Base-by-base conservation (phyloP, 2,113 vertebrate species). In the Atherinomorus stipes region DNA sequence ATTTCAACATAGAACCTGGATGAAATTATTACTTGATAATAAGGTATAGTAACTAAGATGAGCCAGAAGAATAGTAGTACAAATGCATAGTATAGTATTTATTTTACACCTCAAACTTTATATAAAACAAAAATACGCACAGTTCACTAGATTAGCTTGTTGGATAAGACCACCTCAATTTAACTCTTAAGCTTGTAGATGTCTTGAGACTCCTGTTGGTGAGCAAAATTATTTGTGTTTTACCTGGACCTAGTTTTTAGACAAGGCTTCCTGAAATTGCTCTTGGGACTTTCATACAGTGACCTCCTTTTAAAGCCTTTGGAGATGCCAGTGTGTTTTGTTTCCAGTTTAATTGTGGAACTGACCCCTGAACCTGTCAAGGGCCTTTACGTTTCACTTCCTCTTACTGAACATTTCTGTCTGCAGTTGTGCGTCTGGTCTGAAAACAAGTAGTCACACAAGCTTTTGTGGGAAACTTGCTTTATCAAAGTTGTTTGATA, bases 371-470 rank as follows among this genome's bases (percentile, higher is more conserved):
- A 40, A 13, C 19, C 38, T 44, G 62, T 42, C 65, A 21, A 1
- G 23, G 18, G 54, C 13, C 37, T 67, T 79, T 49, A 53, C 34
- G 23, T 89, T 80, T 85, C 78, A 65, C 81, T 81, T 89, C 87
- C 81, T 77, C 74, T 66, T 52, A 3, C 4, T 26, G 11, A 10
- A 16, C 21, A 31, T 56, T 42, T 53, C 6, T 42, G 22, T 69
- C 10, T 18, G 26, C 28, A 18, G 11, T 72, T 76, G 15, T 64
- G 0, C 0, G n/a, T n/a, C n/a, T n/a, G n/a, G 11, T 60, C 13
- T 67, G 58, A 40, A 18, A 47, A 59, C 19, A 21, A 47, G 37
- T 38, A 11, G 1, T 18, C 19, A 45, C 12, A 45, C 44, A 3
- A 18, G 18, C 44, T 19, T 16, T 45, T 45, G 1, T 7, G 19